Conservation (phyloP, 1,140 invertebrate genomes). For the Tyrophagus putrescentiae region DNA sequence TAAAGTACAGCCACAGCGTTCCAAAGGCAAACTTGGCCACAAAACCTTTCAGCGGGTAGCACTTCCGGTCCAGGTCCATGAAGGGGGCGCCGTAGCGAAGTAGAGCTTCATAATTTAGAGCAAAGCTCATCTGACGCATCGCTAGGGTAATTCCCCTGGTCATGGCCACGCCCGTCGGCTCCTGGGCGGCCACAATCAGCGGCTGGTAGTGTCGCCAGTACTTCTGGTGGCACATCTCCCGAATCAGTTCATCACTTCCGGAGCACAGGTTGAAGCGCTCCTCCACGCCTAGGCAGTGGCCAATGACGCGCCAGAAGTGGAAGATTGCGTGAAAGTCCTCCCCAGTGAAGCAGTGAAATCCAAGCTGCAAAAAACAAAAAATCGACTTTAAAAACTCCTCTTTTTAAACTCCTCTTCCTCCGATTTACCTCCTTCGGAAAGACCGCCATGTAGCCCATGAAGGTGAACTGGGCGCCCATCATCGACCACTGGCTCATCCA, state of each 20-base stretch:
- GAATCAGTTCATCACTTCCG: slow-evolving; percentile 31
- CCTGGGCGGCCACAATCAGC: not conserved
- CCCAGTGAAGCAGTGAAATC: not conserved
- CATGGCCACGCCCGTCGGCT: not conserved
- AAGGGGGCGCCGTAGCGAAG: not conserved
- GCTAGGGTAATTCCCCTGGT: not conserved
- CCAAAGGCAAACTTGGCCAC: not conserved
- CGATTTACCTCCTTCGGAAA: slow-evolving; percentile 37
- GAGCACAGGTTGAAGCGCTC: slow-evolving; percentile 45
- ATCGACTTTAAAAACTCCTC: not conserved
- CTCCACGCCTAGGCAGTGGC: not conserved
- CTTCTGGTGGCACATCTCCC: not conserved
- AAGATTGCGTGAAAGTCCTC: not conserved
- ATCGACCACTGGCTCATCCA: slow-evolving; percentile 57
- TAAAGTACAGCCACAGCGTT: not conserved
- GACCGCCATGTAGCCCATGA: slow-evolving; percentile 57
- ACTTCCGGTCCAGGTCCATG: not conserved
- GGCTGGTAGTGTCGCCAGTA: not conserved
- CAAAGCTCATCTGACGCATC: not conserved
- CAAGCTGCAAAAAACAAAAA: not conserved
- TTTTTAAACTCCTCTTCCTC: not conserved
- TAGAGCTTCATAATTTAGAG: not conserved
- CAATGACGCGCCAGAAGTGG: no score
- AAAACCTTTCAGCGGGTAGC: not conserved
- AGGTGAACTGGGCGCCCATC: slow-evolving; percentile 50